Conservation (phyloP, 2,797 vertebrate species). For the Halcyon chelicuti region DNA sequence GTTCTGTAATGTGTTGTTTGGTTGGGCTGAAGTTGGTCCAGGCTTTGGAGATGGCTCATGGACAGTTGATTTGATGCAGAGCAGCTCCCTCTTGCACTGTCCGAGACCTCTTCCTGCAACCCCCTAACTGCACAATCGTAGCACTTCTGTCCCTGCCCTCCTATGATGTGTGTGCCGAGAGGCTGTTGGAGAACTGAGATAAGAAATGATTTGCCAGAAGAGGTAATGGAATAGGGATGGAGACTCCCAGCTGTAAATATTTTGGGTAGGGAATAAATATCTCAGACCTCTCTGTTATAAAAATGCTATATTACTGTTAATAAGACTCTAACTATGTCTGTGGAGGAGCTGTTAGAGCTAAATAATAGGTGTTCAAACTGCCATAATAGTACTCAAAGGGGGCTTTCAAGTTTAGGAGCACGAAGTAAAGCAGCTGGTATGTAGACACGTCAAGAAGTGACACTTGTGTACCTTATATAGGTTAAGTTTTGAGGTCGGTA, state of each 20-base stretch:
- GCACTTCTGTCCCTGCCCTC: background rate
- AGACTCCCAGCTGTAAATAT: background rate
- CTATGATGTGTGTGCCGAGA: accelerated
- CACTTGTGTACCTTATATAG: accelerated
- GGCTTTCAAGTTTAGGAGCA: background rate
- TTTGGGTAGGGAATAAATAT: background rate
- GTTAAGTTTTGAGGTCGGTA: background rate
- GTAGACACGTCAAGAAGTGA: accelerated
- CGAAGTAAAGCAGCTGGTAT: background rate
- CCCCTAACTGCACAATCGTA: accelerated
- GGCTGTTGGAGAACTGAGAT: background rate
- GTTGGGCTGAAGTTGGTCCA: background rate
- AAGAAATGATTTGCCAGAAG: background rate
- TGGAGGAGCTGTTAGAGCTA: background rate
- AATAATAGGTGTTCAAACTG: background rate
- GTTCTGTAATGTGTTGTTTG: background rate
- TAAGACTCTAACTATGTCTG: background rate
- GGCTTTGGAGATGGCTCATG: background rate
- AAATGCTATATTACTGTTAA: background rate
- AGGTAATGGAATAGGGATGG: background rate
- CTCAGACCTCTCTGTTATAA: background rate
- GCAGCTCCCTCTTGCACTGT: background rate
- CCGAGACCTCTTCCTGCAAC: background rate
- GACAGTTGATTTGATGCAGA: accelerated
- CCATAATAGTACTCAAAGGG: accelerated